Evolutionary conservation across 2,797 vertebrate genomes (phyloP).

Genomic region (Onychomys torridus): DNA sequence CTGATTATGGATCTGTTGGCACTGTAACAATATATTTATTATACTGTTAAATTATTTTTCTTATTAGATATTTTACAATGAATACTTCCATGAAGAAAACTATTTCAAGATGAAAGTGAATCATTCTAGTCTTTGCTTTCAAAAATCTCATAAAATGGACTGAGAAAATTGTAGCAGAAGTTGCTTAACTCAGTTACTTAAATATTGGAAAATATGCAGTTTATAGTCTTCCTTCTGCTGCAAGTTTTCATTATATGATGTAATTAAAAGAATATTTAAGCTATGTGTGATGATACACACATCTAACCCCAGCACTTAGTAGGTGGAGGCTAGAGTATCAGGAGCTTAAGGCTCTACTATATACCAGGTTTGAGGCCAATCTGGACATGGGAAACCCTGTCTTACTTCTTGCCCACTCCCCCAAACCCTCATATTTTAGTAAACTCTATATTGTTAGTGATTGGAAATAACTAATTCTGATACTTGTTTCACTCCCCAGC

Average conservation of each 20-base stretch:
- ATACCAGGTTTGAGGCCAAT: neutral
- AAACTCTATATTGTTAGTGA: neutral
- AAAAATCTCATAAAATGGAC: neutral
- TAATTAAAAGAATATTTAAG: neutral
- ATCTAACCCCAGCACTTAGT: neutral
- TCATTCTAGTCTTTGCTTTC: slow-evolving; percentile 13
- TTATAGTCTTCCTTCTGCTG: neutral
- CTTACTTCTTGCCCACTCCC: neutral
- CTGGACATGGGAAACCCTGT: neutral
- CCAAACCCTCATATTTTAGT: neutral
- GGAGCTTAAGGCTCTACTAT: neutral
- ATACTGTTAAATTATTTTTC: neutral
- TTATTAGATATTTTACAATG: slow-evolving; percentile 13
- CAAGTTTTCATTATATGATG: neutral
- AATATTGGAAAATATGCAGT: neutral
- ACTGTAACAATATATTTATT: slow-evolving; percentile 22
- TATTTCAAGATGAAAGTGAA: slow-evolving; percentile 40
- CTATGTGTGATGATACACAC: neutral
- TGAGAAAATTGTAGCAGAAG: neutral
- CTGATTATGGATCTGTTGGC: neutral
- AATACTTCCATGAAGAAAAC: neutral
- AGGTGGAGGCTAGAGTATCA: neutral
- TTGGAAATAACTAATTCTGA: neutral
- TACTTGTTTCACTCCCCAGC: neutral
- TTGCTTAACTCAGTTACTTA: slow-evolving; percentile 15